phyloP scores from a whole-genome alignment of 1,140 invertebrate species.

The Colletes latitarsis region DNA sequence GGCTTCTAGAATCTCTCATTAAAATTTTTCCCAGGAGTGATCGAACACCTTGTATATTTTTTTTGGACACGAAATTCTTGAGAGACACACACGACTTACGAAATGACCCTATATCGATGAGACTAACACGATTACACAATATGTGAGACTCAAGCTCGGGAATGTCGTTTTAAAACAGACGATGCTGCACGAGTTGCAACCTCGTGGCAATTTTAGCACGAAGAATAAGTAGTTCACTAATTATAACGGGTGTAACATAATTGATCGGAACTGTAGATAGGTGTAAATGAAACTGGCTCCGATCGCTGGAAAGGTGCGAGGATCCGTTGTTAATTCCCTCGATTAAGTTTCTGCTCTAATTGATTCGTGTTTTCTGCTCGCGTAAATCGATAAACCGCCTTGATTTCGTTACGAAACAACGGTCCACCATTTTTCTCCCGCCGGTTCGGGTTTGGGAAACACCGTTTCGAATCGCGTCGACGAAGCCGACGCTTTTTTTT shows the following conservation, averaged over 20 bases:
- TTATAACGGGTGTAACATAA: neutral
- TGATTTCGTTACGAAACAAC: neutral
- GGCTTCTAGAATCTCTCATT: no score
- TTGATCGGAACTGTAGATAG: neutral
- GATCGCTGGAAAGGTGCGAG: neutral
- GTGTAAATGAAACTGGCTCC: neutral
- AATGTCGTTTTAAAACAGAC: no score
- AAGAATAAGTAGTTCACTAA: neutral
- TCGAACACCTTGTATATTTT: no score
- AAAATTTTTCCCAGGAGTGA: no score
- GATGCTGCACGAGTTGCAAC: neutral
- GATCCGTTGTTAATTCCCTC: neutral
- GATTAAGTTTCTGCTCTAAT: slow-evolving; percentile 28
- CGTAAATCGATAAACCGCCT: slow-evolving; percentile 10
- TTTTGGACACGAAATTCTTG: no score
- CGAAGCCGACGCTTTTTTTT: neutral
- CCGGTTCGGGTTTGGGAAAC: neutral
- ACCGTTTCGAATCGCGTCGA: no score
- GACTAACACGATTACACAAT: no score
- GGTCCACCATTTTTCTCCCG: neutral
- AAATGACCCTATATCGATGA: no score
- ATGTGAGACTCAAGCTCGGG: no score
- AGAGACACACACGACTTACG: no score
- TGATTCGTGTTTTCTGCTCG: slow-evolving; percentile 13
- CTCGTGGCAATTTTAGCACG: neutral